These are phyloP conservation scores for Dasysyrphus albostriatus DNA, from an alignment of 2,888 invertebrate genomes.

Conservation along the genomic window DNA sequence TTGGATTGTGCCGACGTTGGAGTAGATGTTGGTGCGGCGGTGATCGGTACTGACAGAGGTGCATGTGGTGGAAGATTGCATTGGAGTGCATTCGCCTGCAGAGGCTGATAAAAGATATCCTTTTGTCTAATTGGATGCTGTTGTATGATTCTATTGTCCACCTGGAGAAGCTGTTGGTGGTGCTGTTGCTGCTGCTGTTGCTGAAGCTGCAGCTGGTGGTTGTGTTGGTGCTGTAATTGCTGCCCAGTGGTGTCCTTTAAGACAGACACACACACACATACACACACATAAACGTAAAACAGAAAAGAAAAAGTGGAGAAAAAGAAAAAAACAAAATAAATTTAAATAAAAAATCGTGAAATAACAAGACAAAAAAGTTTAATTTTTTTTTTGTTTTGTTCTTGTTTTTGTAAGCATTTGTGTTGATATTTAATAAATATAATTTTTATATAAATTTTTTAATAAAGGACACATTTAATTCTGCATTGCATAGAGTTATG, in stretches of 20 bases:
- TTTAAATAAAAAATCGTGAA: constrained; percentile 61
- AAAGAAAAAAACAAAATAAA: constrained; percentile 59
- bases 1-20: constrained; percentile 78
- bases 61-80: constrained; percentile 71
- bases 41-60: constrained; percentile 66
- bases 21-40: constrained; percentile 74
- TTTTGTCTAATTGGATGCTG: constrained; percentile 64
- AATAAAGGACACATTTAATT: constrained; percentile 70
- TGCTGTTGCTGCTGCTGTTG: constrained; percentile 77
- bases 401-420: constrained; percentile 50
- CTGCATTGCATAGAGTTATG: constrained; percentile 73
- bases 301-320: constrained; percentile 63
- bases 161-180: constrained; percentile 81
- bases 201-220: constrained; percentile 77
- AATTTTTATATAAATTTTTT: constrained; percentile 21
- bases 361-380: constrained; percentile 46
- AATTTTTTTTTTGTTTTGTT: constrained; percentile 24
- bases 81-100: constrained; percentile 69
- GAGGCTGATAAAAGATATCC: constrained; percentile 75
- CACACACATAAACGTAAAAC: constrained; percentile 56
- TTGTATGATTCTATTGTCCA: constrained; percentile 77
- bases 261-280: constrained; percentile 46
- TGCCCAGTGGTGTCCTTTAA: constrained; percentile 75
- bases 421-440: constrained; percentile 33
- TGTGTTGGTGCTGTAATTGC: constrained; percentile 76